Evolutionary conservation across 1,140 invertebrate species (phyloP).

Genomic region (Lordiphosa mommai): DNA sequence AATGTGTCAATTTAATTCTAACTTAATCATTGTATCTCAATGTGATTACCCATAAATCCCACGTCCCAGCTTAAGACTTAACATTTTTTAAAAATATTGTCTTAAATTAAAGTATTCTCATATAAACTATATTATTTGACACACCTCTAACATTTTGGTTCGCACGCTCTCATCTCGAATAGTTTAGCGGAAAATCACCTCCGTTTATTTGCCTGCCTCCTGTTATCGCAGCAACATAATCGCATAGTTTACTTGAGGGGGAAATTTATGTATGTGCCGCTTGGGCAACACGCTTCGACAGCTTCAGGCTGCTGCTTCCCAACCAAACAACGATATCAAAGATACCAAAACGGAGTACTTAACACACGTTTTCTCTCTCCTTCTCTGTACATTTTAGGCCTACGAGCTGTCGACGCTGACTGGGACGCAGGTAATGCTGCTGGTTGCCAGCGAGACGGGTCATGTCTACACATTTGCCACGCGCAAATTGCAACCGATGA

Average conservation of each 20-base stretch:
- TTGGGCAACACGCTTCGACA: slow-evolving; percentile 41
- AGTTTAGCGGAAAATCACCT: slow-evolving; percentile 18
- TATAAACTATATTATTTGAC: background rate
- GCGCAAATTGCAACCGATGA: slow-evolving; percentile 99
- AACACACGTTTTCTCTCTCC: slow-evolving; percentile 28
- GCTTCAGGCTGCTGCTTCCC: slow-evolving; percentile 3
- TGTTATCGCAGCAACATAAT: slow-evolving; percentile 60
- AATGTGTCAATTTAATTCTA: no score
- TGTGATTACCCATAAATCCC: no score
- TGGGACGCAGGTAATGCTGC: slow-evolving; percentile 98
- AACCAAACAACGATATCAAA: slow-evolving; percentile 24
- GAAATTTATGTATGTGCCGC: slow-evolving; percentile 62
- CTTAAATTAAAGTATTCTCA: no score
- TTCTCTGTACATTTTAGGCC: slow-evolving; percentile 84
- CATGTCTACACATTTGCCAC: slow-evolving; percentile 99
- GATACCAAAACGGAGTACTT: slow-evolving; percentile 41
- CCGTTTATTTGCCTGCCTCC: slow-evolving; percentile 6
- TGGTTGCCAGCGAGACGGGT: slow-evolving; percentile 97
- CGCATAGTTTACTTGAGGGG: slow-evolving; percentile 56
- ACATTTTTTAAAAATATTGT: no score
- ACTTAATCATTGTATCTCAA: no score
- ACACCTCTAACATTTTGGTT: background rate
- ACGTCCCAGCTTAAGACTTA: no score
- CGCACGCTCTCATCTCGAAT: slow-evolving; percentile 44
- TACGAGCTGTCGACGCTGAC: slow-evolving; percentile 99